These are phyloP conservation scores for Lichenostomus cassidix DNA, from an alignment of 2,113 vertebrate species.

Conservation along the genomic window DNA sequence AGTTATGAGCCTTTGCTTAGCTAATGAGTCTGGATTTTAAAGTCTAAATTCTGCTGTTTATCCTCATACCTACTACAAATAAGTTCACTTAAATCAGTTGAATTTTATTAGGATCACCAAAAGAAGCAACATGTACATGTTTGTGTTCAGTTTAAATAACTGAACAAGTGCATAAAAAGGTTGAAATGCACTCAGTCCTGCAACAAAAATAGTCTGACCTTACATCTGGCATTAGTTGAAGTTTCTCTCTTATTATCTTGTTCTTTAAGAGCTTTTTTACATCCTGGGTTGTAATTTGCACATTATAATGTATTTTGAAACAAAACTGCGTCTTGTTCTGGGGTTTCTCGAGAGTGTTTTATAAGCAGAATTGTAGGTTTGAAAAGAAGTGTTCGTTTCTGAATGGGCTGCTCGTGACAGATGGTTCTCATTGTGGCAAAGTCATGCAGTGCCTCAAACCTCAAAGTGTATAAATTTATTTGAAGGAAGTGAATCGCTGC, in stretches of 20 bases:
- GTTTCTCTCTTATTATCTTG: conserved; percentile 4
- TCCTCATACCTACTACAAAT: background rate
- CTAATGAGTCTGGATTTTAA: background rate
- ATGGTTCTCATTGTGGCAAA: conserved; percentile 45
- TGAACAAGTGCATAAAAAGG: background rate
- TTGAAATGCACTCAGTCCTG: background rate
- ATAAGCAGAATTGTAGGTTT: conserved; percentile 11
- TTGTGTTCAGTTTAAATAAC: background rate
- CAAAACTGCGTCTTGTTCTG: conserved; percentile 17
- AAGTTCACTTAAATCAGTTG: background rate
- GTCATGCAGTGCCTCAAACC: conserved; percentile 30
- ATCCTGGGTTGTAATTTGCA: conserved; percentile 41
- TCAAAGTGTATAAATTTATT: conserved; percentile 13
- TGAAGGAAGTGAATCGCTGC: background rate
- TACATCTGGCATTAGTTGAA: background rate
- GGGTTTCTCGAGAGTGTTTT: background rate
- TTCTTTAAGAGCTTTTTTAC: background rate
- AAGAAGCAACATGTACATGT: background rate
- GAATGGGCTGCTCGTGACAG: background rate
- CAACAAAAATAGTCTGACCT: background rate
- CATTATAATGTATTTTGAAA: conserved; percentile 38
- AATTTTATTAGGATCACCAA: background rate
- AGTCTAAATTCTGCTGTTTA: background rate
- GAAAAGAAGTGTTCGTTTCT: background rate
- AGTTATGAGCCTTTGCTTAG: background rate